Evolutionary conservation across 2,797 vertebrate species (phyloP).

Genomic region (Rhinichthys osculus): DNA sequence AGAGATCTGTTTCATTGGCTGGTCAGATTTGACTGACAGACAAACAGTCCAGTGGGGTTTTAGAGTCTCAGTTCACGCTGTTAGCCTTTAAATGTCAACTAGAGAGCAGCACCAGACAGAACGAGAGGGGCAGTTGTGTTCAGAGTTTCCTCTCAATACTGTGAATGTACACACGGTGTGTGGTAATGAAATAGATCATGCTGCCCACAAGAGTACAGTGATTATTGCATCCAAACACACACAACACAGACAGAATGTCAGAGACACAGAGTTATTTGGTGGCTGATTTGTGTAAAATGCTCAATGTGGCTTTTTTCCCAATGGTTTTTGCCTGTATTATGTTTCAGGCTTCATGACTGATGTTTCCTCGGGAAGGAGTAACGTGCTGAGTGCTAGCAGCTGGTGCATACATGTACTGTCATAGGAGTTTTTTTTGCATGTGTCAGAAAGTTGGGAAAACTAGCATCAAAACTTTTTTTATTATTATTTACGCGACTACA

Average conservation of each 20-base stretch:
- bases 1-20: neutral
- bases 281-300: neutral
- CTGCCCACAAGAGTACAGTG: neutral
- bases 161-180: constrained; percentile 6
- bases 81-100: constrained; percentile 45
- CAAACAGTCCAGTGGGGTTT: neutral
- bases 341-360: neutral
- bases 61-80: neutral
- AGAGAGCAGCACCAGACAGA: constrained; percentile 34
- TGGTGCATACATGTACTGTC: neutral
- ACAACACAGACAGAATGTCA: neutral
- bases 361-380: neutral
- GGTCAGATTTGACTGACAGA: neutral
- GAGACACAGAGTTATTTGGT: neutral
- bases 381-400: neutral
- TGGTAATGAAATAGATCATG: constrained; percentile 6
- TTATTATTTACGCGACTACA: neutral
- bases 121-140: constrained; percentile 1
- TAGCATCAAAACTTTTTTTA: neutral
- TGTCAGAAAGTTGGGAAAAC: neutral
- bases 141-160: neutral
- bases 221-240: neutral
- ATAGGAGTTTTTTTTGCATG: neutral
- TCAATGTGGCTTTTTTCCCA: neutral
- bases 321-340: neutral